Evolutionary conservation across 2,113 vertebrate genomes (phyloP).

Genomic region (Platysteira castanea): DNA sequence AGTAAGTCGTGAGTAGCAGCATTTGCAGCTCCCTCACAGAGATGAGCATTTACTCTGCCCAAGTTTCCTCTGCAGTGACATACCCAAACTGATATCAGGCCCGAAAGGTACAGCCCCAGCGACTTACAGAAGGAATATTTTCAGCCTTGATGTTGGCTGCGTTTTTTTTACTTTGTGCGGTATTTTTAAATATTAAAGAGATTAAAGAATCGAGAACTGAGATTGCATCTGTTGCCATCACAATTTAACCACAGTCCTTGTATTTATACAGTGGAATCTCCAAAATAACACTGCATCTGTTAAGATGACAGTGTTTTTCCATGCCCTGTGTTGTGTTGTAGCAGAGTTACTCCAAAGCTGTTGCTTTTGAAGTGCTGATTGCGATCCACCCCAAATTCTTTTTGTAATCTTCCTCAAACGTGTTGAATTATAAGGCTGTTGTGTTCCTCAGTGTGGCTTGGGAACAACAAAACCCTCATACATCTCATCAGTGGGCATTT

Average conservation of each 20-base stretch:
- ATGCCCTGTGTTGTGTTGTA: neutral
- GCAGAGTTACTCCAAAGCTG: neutral
- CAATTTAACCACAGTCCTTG: slow-evolving; percentile 46
- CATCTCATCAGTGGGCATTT: slow-evolving; percentile 2
- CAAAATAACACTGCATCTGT: slow-evolving; percentile 64
- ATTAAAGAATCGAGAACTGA: neutral
- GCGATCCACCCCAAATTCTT: slow-evolving; percentile 6
- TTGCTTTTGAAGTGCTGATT: slow-evolving; percentile 46
- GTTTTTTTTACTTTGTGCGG: neutral
- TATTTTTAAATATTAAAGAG: slow-evolving; percentile 51
- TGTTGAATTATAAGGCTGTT: neutral
- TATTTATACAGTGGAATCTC: slow-evolving; percentile 61
- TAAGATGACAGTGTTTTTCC: slow-evolving; percentile 59
- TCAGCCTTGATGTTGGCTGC: neutral
- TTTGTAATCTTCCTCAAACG: slow-evolving; percentile 21
- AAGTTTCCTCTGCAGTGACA: neutral
- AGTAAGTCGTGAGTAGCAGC: neutral
- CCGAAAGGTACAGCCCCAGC: neutral
- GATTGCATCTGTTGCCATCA: slow-evolving; percentile 57
- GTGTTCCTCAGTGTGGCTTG: neutral
- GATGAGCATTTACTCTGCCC: neutral
- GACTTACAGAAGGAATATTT: neutral
- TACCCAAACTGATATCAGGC: neutral
- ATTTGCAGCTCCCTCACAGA: neutral
- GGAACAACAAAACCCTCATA: slow-evolving; percentile 29